Evolutionary conservation across 2,113 vertebrate genomes (phyloP), one percentile per base, ranked within the genome.

Genomic region (Setophaga petechia): DNA sequence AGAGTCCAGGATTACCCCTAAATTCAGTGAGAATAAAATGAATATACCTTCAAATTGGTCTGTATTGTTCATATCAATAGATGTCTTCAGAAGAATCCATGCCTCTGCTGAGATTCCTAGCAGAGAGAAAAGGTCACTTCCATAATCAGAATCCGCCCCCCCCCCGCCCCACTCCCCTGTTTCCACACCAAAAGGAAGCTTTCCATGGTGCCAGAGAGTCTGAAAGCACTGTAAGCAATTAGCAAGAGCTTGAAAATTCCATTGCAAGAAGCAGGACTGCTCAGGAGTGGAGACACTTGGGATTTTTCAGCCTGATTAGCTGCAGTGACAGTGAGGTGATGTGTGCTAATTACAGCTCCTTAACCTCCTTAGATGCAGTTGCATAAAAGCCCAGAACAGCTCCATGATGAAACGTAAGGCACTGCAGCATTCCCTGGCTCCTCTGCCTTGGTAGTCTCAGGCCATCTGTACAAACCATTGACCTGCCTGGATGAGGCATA

Each of bases 241-340:
- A 96, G 67, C 62, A n/a, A 88, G 92, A 86, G 63, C 85, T 94
- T 94, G 79, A 90, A 88, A 95, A 93, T 93, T 93, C 92, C 90
- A 73, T 74, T 1, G 10, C 62, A 91, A 93, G 94, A 89, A 93
- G 83, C 82, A 66, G 51, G 62, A 65, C 85, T 93, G 88, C 88
- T 69, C 90, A 86, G 85, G 63, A 96, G 83, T 83, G 67, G 94
- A 95, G 91, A 82, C 69, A 12, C 87, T 95, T 91, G 91, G 95
- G 89, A 95, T 95, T 95, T 86, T 96, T 96, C 74, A 94, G 89
- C 89, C 95, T 91, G 96, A 95, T 95, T 96, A 95, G 74, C 74
- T 76, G 41, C 54, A 51, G 68, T 88, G 89, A 59, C 80, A 82
- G 79, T 33, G 74, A 93, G 77, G 75, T 91, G 90, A 85, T 95